Evolutionary conservation across 2,888 invertebrate genomes (phyloP).

Genomic region (Amorpha juglandis): DNA sequence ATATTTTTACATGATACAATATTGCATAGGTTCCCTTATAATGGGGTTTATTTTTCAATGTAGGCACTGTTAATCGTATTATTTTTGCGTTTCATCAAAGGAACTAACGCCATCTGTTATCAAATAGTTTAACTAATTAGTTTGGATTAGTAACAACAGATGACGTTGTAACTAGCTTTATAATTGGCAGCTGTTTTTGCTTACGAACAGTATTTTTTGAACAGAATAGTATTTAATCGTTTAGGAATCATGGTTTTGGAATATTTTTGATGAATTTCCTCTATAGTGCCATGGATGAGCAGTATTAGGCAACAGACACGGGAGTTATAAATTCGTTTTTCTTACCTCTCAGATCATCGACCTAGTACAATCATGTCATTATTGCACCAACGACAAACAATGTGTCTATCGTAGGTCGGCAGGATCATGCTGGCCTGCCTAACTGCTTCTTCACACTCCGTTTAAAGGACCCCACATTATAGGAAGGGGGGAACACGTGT

Average conservation of each 20-base stretch:
- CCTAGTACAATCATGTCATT: no score
- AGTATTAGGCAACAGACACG: slow-evolving; percentile 12
- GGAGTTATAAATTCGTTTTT: neutral
- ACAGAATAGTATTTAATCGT: slow-evolving; percentile 25
- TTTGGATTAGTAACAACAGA: neutral
- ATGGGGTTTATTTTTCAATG: neutral
- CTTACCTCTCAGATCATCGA: no score
- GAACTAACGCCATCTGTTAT: neutral
- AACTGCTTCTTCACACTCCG: no score
- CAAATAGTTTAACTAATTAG: neutral
- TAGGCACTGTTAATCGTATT: slow-evolving; percentile 7
- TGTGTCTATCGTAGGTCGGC: no score
- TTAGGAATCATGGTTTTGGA: neutral
- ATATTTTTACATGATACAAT: slow-evolving; percentile 23
- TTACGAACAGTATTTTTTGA: slow-evolving; percentile 15
- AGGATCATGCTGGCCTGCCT: no score
- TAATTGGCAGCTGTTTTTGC: slow-evolving; percentile 25
- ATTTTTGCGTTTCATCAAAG: neutral
- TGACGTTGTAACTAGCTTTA: slow-evolving; percentile 1
- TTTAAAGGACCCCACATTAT: no score
- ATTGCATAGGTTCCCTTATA: neutral
- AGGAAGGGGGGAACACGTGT: no score
- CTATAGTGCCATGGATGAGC: slow-evolving; percentile 15
- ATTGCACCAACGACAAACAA: no score
- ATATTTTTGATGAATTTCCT: slow-evolving; percentile 13